A percentile compares a stretch with the other conserved stretches of the same genome.
phyloP scores from a whole-genome alignment of 1,140 invertebrate genomes.

The Rhopalosiphum padi region DNA sequence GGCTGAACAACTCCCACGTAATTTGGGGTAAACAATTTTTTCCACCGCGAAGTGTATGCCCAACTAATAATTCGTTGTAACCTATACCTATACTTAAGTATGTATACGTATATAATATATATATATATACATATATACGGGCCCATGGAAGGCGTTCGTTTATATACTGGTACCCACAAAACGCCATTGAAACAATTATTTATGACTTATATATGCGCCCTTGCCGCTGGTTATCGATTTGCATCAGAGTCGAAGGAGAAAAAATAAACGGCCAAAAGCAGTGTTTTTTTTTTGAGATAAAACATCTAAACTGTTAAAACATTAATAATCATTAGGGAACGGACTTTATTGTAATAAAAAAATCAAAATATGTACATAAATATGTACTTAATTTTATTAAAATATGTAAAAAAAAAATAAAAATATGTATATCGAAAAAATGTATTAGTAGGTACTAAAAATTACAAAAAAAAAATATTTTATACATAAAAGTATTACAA shows the following conservation, averaged over 20 bases:
- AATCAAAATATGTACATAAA: too few species aligned
- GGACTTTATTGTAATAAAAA: too few species aligned
- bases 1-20: not conserved
- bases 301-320: slow-evolving; percentile 38
- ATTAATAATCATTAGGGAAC: slow-evolving; percentile 47
- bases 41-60: not conserved
- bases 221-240: slow-evolving; percentile 2
- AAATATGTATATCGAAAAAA: too few species aligned
- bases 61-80: not conserved
- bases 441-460: too few species aligned
- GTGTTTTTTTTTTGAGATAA: not conserved
- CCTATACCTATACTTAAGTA: not conserved
- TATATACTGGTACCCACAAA: not conserved
- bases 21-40: slow-evolving; percentile 12
- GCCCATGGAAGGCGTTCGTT: not conserved
- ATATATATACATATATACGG: not conserved
- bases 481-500: too few species aligned
- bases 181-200: slow-evolving; percentile 38
- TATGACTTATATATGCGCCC: slow-evolving; percentile 6
- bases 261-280: slow-evolving; percentile 20
- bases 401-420: too few species aligned
- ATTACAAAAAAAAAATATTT: too few species aligned
- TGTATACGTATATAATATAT: not conserved
- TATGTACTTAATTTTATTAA: too few species aligned
- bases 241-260: not conserved